Evolutionary conservation across 2,113 vertebrate genomes (phyloP).

Genomic region (Elephas maximus): DNA sequence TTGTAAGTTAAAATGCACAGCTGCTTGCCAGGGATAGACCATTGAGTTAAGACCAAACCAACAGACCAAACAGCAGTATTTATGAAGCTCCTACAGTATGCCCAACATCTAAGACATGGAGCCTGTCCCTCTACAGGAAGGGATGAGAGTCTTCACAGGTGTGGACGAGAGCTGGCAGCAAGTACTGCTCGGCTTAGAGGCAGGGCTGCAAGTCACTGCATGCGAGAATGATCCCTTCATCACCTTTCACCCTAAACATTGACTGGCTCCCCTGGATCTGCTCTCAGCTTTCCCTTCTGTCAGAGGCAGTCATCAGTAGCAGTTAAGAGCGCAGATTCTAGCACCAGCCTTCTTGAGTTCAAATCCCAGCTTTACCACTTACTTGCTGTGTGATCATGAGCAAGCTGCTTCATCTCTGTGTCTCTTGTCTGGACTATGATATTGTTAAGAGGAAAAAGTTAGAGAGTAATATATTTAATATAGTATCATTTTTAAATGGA

Average conservation of each 20-base stretch:
- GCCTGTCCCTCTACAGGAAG: neutral
- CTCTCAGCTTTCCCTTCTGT: neutral
- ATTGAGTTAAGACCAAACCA: neutral
- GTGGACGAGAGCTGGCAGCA: neutral
- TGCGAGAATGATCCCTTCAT: no score
- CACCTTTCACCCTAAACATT: neutral
- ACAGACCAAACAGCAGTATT: neutral
- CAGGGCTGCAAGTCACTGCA: neutral
- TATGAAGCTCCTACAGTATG: neutral
- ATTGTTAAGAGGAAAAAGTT: neutral
- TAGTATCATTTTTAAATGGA: neutral
- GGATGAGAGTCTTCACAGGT: neutral
- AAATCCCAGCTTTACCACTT: neutral
- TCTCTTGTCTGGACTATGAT: neutral
- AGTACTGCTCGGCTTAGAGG: neutral
- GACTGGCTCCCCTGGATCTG: neutral
- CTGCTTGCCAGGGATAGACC: neutral
- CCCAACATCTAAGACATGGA: accelerated
- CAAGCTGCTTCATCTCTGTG: neutral
- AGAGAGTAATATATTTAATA: neutral
- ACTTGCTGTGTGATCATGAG: neutral
- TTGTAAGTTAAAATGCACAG: neutral
- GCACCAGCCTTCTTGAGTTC: neutral
- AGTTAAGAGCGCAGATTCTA: neutral
- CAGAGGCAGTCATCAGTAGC: neutral